Base-by-base conservation (phyloP, 1,140 invertebrate species). In the Neodiprion pinetum region DNA sequence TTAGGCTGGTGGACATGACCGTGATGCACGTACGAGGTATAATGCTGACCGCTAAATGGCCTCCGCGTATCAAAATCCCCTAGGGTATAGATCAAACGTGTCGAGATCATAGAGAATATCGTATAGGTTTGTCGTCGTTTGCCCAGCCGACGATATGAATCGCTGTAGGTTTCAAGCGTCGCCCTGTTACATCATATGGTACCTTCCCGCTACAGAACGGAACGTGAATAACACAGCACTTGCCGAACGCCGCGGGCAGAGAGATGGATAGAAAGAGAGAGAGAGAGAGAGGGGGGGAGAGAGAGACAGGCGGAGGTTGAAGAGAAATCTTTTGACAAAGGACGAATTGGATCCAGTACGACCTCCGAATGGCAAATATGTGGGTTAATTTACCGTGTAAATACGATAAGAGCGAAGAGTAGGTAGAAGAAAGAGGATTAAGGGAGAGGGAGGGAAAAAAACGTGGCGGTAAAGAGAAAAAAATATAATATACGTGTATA, bases 91-190 rank as follows among this genome's bases (percentile, higher is more conserved):
- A 61, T 61, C 53, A 61, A 61, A 61, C 53, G 53, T 61, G 53
- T 61, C 53, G 53, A 61, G 53, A 61, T 61, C 53, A 61, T 61
- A 61, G 53, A 17, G 53, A 61, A 61, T 61, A 61, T 61, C 53
- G 53, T 61, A 61, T 7, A 61, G 3, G 53, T 61, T 61, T 40
- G 28, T 40, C 28, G 53, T 61, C 53, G 53, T 61, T 61, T 61
- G 53, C 2, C 28, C 28, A 40, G 5, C 53, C 11, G n/a, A 61
- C 53, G 53, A 61, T 61, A 61, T 61, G 53, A 61, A 61, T 61
- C 53, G 9, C 53, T 61, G 53, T 17, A 17, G 5, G 53, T 17
- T 17, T 40, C 1, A 40, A 40, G 28, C 28, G 28, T 40, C 2
- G 28, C 28, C 2, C 28, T 40, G 28, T 40, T 40, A 40, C 28